phyloP scores from a whole-genome alignment of 2,113 vertebrate species.

The Cairina moschata region DNA sequence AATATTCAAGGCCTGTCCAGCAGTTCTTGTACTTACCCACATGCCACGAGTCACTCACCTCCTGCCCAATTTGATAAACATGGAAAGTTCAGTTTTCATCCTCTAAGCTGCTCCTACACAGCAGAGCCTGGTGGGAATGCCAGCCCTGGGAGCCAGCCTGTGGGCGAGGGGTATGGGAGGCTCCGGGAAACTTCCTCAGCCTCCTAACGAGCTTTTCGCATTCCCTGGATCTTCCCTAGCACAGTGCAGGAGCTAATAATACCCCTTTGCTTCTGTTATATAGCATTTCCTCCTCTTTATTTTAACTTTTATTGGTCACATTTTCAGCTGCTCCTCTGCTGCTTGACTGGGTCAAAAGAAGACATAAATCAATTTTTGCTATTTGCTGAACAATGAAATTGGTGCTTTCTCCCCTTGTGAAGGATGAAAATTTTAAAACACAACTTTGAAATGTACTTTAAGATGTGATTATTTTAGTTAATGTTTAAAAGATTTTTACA shows the following conservation, averaged over 20 bases:
- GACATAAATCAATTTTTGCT: neutral
- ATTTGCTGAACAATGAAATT: neutral
- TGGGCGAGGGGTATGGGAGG: neutral
- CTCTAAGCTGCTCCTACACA: neutral
- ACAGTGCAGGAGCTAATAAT: conserved; percentile 19
- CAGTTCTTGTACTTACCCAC: neutral
- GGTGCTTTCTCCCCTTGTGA: neutral
- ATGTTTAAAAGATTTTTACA: neutral
- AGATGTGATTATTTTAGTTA: neutral
- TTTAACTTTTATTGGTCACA: conserved; percentile 1
- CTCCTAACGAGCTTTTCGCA: neutral
- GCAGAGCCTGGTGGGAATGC: neutral
- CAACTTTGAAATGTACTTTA: neutral
- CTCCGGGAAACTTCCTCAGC: accelerated
- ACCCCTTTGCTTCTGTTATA: neutral
- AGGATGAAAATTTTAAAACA: neutral
- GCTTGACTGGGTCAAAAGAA: neutral
- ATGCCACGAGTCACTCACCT: neutral
- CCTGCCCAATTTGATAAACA: neutral
- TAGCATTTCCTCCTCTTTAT: conserved; percentile 28
- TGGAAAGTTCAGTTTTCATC: neutral
- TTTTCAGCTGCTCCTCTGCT: conserved; percentile 36
- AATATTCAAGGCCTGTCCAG: neutral
- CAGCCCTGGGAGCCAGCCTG: neutral
- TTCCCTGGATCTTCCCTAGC: neutral